Conservation (phyloP, 2,888 invertebrate genomes). For the Bombylius major region DNA sequence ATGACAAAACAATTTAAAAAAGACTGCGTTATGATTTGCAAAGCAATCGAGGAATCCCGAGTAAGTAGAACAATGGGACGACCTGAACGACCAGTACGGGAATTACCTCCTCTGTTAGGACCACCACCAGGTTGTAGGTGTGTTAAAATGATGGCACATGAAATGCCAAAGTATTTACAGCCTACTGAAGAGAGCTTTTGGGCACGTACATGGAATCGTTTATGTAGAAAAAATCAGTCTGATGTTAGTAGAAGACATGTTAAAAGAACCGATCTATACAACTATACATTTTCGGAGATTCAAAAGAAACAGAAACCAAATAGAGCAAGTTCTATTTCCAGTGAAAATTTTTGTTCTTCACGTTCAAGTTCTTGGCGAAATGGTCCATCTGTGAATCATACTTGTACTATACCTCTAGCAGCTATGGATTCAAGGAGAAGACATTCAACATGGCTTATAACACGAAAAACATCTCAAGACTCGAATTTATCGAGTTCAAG, state of each 20-base stretch:
- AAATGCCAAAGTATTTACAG: conserved; percentile 33
- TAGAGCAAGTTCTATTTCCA: conserved; percentile 70
- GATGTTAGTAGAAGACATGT: conserved; percentile 34
- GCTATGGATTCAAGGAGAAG: conserved; percentile 63
- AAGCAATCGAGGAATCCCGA: conserved; percentile 87
- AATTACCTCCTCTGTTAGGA: conserved; percentile 45
- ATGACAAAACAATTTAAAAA: conserved; percentile 96
- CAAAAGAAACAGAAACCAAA: conserved; percentile 59
- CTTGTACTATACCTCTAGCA: conserved; percentile 63
- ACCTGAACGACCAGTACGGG: conserved; percentile 67
- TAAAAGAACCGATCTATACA: conserved; percentile 51
- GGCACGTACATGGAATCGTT: conserved; percentile 37
- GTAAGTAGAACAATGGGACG: conserved; percentile 79
- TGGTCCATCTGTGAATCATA: conserved; percentile 46
- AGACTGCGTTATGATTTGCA: conserved; percentile 91
- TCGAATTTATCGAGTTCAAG: conserved; percentile 81
- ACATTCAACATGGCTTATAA: conserved; percentile 78
- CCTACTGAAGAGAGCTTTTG: conserved; percentile 25
- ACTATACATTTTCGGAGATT: conserved; percentile 62
- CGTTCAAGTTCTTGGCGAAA: conserved; percentile 80
- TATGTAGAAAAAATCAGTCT: conserved; percentile 22
- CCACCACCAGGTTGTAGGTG: conserved; percentile 38
- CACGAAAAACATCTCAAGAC: conserved; percentile 85
- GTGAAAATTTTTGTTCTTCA: conserved; percentile 81
- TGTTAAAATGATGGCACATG: conserved; percentile 36